Evolutionary conservation across 2,888 invertebrate genomes (phyloP).

Genomic region (Tipula helvola): DNA sequence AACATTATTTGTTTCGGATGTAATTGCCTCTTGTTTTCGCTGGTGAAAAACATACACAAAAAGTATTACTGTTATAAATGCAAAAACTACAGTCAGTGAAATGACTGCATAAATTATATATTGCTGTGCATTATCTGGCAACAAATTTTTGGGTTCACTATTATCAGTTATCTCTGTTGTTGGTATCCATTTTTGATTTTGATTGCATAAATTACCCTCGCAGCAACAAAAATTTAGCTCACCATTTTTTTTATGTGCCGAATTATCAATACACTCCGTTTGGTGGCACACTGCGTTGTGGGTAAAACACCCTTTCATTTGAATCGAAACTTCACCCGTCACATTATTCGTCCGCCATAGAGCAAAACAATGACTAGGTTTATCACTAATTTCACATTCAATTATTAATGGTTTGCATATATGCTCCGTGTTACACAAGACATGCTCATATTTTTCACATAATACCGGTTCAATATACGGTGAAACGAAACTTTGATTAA

Average conservation of each 20-base stretch:
- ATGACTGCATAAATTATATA: not conserved
- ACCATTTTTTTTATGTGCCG: conserved; percentile 49
- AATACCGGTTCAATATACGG: not conserved
- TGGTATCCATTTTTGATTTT: conserved; percentile 59
- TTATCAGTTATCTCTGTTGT: conserved; percentile 40
- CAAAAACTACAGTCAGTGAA: not conserved
- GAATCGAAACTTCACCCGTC: conserved; percentile 39
- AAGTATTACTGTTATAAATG: not conserved
- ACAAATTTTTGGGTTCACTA: not conserved
- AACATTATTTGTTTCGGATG: conserved; percentile 23
- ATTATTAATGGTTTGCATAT: not conserved
- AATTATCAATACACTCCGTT: conserved; percentile 54
- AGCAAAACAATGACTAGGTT: conserved; percentile 71
- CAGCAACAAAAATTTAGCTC: conserved; percentile 77
- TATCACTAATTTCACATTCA: conserved; percentile 34
- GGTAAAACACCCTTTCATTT: conserved; percentile 74
- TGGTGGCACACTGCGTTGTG: conserved; percentile 69
- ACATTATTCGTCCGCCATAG: conserved; percentile 60
- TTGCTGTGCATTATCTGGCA: not conserved
- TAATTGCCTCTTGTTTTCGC: not conserved
- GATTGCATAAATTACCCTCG: conserved; percentile 70
- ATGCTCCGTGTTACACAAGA: not conserved
- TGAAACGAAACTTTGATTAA: not conserved
- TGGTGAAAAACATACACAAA: not conserved
- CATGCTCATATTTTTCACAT: not conserved